Evolutionary conservation across 1,140 invertebrate species (phyloP).

Genomic region (Drosophila mojavensis): DNA sequence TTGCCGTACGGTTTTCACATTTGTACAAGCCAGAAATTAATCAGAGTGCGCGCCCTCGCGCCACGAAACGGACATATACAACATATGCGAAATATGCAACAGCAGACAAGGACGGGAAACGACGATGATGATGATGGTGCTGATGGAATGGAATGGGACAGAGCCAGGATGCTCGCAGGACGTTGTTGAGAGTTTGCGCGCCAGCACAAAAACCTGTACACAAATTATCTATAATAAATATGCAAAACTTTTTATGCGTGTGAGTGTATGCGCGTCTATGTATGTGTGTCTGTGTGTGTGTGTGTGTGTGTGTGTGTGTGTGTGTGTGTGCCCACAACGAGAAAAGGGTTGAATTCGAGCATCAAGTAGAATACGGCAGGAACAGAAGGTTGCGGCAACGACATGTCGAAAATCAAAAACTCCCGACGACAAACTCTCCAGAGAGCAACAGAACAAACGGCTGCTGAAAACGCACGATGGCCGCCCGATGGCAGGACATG

Average conservation of each 20-base stretch:
- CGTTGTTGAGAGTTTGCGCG: constrained; percentile 78
- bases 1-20: constrained; percentile 10
- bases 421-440: constrained; percentile 66
- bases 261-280: constrained; percentile 22
- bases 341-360: constrained; percentile 73
- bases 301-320: constrained; percentile 20
- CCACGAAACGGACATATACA: constrained; percentile 19
- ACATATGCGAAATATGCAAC: constrained; percentile 54
- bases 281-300: constrained; percentile 4
- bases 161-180: constrained; percentile 46
- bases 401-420: constrained; percentile 80
- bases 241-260: constrained; percentile 64
- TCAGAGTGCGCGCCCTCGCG: constrained; percentile 51
- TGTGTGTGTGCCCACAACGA: constrained; percentile 25
- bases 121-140: neutral
- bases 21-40: constrained; percentile 68
- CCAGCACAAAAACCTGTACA: constrained; percentile 79
- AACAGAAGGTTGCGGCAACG: constrained; percentile 6
- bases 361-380: constrained; percentile 27
- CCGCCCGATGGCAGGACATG: constrained; percentile 22
- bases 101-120: constrained; percentile 48
- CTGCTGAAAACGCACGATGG: constrained; percentile 66
- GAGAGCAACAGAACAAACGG: constrained; percentile 69
- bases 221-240: constrained; percentile 83
- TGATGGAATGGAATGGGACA: constrained; percentile 21